These are phyloP conservation scores for Rhinoptilus africanus DNA, from an alignment of 2,113 vertebrate species.

Conservation along the genomic window DNA sequence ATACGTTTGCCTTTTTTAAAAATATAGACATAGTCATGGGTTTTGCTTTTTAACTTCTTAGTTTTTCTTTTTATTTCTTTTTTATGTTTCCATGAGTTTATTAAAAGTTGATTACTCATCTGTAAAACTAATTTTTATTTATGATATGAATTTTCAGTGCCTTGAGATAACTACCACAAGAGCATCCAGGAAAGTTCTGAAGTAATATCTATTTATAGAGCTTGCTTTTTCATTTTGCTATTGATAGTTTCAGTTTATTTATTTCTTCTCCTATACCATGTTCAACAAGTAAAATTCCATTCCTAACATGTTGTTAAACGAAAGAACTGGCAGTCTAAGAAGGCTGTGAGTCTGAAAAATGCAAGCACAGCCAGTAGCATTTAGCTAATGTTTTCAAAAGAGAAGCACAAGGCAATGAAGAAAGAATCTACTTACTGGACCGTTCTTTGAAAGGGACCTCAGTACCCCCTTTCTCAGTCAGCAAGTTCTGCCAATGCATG, in stretches of 20 bases:
- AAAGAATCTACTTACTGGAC: not conserved
- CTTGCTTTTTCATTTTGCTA: not conserved
- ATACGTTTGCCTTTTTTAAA: not conserved
- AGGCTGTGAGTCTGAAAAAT: not conserved
- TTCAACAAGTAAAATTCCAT: not conserved
- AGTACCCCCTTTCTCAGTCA: not conserved
- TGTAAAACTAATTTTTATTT: not conserved
- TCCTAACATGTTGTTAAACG: not conserved
- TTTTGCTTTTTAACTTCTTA: not conserved
- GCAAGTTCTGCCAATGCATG: not conserved
- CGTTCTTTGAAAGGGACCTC: not conserved
- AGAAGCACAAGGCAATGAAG: not conserved
- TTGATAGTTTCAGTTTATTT: not conserved
- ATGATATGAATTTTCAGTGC: not conserved
- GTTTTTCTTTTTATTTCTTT: not conserved
- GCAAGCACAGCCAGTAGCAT: not conserved
- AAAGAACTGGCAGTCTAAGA: not conserved
- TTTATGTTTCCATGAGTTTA: not conserved
- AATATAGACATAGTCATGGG: not conserved
- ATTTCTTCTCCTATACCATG: not conserved
- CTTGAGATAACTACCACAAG: not conserved
- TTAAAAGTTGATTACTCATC: not conserved
- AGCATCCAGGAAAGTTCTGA: not conserved
- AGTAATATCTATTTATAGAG: not conserved
- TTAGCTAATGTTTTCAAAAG: not conserved